These are phyloP conservation scores for Nibea coibor DNA, from an alignment of 2,113 vertebrate species.

Conservation along the genomic window DNA sequence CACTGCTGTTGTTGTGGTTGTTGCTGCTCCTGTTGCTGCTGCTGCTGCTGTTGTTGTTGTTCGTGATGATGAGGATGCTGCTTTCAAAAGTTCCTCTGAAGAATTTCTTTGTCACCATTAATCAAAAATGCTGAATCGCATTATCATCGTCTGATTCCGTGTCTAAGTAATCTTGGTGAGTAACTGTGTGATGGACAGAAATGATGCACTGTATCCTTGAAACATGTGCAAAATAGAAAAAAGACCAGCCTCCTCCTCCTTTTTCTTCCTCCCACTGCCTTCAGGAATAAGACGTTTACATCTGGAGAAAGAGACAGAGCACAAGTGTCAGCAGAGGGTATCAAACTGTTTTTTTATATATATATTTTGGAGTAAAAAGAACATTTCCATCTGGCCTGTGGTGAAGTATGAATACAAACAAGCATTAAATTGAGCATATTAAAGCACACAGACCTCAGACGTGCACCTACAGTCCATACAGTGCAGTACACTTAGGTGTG, in stretches of 20 bases:
- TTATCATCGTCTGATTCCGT: slow-evolving; percentile 68
- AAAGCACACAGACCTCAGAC: background rate
- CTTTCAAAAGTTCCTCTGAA: slow-evolving; percentile 67
- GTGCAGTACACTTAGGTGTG: background rate
- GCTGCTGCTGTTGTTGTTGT: slow-evolving; percentile 3
- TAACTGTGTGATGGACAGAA: slow-evolving; percentile 79
- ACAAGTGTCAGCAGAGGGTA: background rate
- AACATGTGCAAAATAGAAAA: slow-evolving; percentile 88
- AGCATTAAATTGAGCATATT: background rate
- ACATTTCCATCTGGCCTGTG: background rate
- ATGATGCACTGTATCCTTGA: slow-evolving; percentile 85
- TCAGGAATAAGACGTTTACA: slow-evolving; percentile 74
- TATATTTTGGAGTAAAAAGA: background rate
- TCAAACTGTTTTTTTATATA: no score
- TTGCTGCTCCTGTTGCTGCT: slow-evolving; percentile 5
- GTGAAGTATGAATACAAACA: background rate
- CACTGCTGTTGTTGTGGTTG: slow-evolving; percentile 26
- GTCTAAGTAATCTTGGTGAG: slow-evolving; percentile 77
- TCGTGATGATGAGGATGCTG: slow-evolving; percentile 27
- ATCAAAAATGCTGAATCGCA: slow-evolving; percentile 60
- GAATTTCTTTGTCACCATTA: slow-evolving; percentile 65
- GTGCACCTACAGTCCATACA: background rate
- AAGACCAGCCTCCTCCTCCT: slow-evolving; percentile 75
- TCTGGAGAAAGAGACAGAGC: slow-evolving; percentile 66
- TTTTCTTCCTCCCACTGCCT: slow-evolving; percentile 44